Conservation (phyloP, 1,140 invertebrate species). For the Apocrypta bakeri region DNA sequence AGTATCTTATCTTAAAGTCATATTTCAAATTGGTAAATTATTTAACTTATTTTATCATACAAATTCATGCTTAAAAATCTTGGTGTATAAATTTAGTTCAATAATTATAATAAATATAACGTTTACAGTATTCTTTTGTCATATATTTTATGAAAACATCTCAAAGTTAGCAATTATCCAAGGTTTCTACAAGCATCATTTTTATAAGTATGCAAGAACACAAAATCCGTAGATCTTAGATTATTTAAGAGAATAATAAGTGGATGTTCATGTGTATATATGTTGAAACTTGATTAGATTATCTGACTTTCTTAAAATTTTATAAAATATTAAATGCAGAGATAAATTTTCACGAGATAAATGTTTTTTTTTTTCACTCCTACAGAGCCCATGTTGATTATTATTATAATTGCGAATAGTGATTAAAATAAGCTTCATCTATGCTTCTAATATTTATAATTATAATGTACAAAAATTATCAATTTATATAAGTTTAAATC, state of each 20-base stretch:
- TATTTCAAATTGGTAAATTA: slow-evolving; percentile 30
- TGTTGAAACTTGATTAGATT: not conserved
- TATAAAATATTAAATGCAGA: not conserved
- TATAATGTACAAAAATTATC: not conserved
- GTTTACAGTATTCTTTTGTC: not conserved
- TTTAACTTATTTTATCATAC: not conserved
- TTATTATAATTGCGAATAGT: too few relatives aligned
- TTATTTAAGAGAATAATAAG: not conserved
- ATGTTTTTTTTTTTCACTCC: too few relatives aligned
- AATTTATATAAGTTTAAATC: not conserved
- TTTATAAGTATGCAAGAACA: not conserved
- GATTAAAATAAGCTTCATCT: not conserved
- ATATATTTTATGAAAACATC: not conserved
- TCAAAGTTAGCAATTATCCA: not conserved
- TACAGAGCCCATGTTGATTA: too few relatives aligned
- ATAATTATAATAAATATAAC: not conserved
- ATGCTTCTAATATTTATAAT: not conserved
- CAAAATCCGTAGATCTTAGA: too few relatives aligned
- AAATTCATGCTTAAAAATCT: too few relatives aligned
- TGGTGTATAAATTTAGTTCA: not conserved
- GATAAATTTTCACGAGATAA: too few relatives aligned
- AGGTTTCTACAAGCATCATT: not conserved
- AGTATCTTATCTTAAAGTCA: not conserved
- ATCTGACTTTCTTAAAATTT: not conserved
- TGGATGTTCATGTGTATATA: not conserved